Conservation (phyloP, 2,888 invertebrate genomes). For the Polydrusus pterygomalis region DNA sequence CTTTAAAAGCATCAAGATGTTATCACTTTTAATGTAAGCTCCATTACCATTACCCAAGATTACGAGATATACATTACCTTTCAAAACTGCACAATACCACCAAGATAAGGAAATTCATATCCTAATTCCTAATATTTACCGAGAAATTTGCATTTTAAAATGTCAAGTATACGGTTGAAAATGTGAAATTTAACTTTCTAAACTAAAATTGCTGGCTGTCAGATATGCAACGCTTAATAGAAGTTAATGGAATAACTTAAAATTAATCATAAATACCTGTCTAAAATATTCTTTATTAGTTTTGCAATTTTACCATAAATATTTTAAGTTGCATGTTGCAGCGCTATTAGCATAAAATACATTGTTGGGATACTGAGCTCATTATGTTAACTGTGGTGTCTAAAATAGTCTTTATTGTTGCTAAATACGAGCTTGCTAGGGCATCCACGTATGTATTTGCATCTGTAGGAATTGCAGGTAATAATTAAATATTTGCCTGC, state of each 20-base stretch:
- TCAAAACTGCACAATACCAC: not conserved
- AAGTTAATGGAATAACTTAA: slow-evolving; percentile 27
- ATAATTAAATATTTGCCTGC: not conserved
- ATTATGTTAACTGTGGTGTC: slow-evolving; percentile 34
- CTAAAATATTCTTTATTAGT: slow-evolving; percentile 41
- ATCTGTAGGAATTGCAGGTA: slow-evolving; percentile 10
- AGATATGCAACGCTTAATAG: slow-evolving; percentile 25
- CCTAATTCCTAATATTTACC: slow-evolving; percentile 6
- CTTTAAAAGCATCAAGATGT: not conserved
- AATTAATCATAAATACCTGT: slow-evolving; percentile 24
- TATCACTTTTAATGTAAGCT: not conserved
- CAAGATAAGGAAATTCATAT: slow-evolving; percentile 10
- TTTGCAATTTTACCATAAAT: slow-evolving; percentile 36
- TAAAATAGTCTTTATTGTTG: slow-evolving; percentile 28
- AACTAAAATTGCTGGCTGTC: not conserved
- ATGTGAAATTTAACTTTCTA: slow-evolving; percentile 14
- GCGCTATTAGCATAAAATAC: slow-evolving; percentile 41
- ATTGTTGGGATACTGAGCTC: slow-evolving; percentile 32
- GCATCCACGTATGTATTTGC: not conserved
- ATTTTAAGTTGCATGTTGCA: slow-evolving; percentile 36
- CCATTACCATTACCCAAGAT: not conserved
- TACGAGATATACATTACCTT: slow-evolving; percentile 1
- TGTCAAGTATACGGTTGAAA: slow-evolving; percentile 22
- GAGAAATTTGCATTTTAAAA: slow-evolving; percentile 24
- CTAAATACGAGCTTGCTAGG: slow-evolving; percentile 17